A percentile compares a stretch with the other conserved stretches of the same genome.
Evolutionary conservation across 2,888 invertebrate species (phyloP).

Genomic region (Pterostichus niger): DNA sequence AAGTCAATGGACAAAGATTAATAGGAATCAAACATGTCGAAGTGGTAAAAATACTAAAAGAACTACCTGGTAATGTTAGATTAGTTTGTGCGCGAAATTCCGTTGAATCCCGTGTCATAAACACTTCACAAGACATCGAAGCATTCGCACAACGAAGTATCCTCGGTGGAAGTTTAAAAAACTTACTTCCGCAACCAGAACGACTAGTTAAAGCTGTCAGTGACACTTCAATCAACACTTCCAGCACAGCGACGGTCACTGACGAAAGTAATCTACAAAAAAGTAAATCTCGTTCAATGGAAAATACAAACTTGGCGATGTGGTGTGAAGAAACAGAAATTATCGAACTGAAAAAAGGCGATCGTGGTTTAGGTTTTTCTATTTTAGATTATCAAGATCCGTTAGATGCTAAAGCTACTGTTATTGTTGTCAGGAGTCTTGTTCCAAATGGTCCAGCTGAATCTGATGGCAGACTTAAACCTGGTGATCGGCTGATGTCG

Average conservation of each 20-base stretch:
- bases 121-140: conserved; percentile 88
- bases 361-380: conserved; percentile 98
- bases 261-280: conserved; percentile 84
- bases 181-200: conserved; percentile 80
- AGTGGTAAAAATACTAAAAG: conserved; percentile 96
- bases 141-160: conserved; percentile 90
- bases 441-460: conserved; percentile 99
- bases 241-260: conserved; percentile 89
- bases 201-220: conserved; percentile 89
- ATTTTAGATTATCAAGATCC: conserved; percentile 99
- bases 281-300: conserved; percentile 92
- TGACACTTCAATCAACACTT: conserved; percentile 94
- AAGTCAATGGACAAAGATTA: conserved; percentile 95
- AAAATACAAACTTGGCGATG: conserved; percentile 97
- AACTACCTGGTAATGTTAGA: conserved; percentile 93
- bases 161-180: conserved; percentile 92
- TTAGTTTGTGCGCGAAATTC: conserved; percentile 90
- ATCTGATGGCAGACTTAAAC: conserved; percentile 94
- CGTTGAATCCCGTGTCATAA: conserved; percentile 84
- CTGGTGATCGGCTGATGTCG: conserved; percentile 95
- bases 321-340: conserved; percentile 97
- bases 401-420: conserved; percentile 95
- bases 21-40: conserved; percentile 97
- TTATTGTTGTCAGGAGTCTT: conserved; percentile 97
- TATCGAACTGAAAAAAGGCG: conserved; percentile 95